These are phyloP conservation scores for roundworm (Caenorhabditis elegans) DNA, from an alignment of 1,140 invertebrate species.

Conservation along the genomic window WBcel235 BX284603.4:9082001-9082500, in stretches of 20 bases:
- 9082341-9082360: background rate
- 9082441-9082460: slow-evolving; percentile 20
- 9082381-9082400: background rate
- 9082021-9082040: slow-evolving; percentile 47
- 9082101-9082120: slow-evolving; percentile 38
- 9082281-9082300: slow-evolving; percentile 43
- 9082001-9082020: slow-evolving; percentile 43
- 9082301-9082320: slow-evolving; percentile 44
- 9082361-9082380: background rate
- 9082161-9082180: slow-evolving; percentile 40
- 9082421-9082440: slow-evolving; percentile 58
- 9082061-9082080: slow-evolving; percentile 48
- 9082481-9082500: too few species aligned
- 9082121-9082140: slow-evolving; percentile 41
- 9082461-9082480: background rate
- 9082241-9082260: slow-evolving; percentile 37
- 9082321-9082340: slow-evolving; percentile 42
- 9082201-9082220: slow-evolving; percentile 37
- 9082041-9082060: slow-evolving; percentile 42
- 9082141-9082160: slow-evolving; percentile 43
- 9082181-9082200: slow-evolving; percentile 37
- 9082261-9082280: slow-evolving; percentile 45
- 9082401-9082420: slow-evolving; percentile 61
- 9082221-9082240: slow-evolving; percentile 27
- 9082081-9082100: slow-evolving; percentile 38